A percentile compares a stretch with the other conserved stretches of the same genome.
Conservation (phyloP, 2,888 invertebrate species). For the Entomobrya proxima region DNA sequence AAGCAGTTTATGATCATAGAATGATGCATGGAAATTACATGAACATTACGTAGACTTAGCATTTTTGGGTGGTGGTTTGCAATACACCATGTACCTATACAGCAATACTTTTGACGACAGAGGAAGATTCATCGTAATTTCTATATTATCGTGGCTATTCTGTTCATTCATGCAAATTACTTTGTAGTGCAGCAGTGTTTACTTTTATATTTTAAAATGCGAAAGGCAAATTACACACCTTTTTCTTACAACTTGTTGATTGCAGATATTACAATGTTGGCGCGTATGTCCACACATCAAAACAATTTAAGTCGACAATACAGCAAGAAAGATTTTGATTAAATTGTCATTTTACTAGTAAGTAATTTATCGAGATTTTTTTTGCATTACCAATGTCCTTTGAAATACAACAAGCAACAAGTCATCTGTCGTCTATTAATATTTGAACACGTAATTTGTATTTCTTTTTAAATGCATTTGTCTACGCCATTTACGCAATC, state of each 20-base stretch:
- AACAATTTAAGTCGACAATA: not conserved
- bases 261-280: slow-evolving; percentile 22
- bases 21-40: no score
- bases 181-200: not conserved
- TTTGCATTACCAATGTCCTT: not conserved
- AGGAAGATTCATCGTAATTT: not conserved
- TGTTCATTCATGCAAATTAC: not conserved
- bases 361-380: not conserved
- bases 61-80: no score
- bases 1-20: no score
- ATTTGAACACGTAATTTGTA: not conserved
- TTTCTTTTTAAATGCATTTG: not conserved
- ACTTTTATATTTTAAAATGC: not conserved
- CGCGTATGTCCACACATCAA: no score
- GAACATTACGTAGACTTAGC: no score
- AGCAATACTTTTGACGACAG: not conserved
- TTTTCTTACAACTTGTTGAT: not conserved
- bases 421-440: not conserved
- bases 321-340: not conserved
- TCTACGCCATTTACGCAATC: not conserved
- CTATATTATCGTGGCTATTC: not conserved
- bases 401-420: not conserved
- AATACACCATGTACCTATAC: no score
- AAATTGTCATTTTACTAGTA: not conserved
- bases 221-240: not conserved